These are phyloP conservation scores for Lacerta viridis DNA, from an alignment of 2,797 vertebrate genomes.

Conservation along the genomic window DNA sequence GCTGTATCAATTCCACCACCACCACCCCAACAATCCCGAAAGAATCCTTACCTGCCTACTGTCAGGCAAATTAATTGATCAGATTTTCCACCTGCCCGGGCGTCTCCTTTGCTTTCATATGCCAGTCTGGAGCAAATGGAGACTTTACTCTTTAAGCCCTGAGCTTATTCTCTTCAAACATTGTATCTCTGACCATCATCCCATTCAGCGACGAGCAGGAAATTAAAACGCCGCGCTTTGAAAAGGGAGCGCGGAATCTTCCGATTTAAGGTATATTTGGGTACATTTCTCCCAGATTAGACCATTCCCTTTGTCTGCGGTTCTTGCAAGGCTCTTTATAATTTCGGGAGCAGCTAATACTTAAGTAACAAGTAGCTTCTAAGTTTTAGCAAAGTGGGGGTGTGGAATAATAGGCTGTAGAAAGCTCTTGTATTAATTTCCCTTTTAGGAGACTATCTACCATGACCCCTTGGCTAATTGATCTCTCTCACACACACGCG, in stretches of 20 bases:
- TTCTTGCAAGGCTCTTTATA: constrained; percentile 32
- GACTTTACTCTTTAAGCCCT: constrained; percentile 25
- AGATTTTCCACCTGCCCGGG: constrained; percentile 29
- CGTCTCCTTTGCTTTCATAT: constrained; percentile 34
- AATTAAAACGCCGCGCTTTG: constrained; percentile 56
- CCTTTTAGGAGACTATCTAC: constrained; percentile 67
- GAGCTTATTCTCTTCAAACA: constrained; percentile 5
- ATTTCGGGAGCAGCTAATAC: constrained; percentile 66
- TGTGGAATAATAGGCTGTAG: constrained; percentile 61
- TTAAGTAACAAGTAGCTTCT: constrained; percentile 59
- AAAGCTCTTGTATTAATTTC: constrained; percentile 69
- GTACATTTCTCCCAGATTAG: constrained; percentile 70
- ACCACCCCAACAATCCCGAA: not conserved
- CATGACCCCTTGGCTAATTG: constrained; percentile 77
- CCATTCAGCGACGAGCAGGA: constrained; percentile 57
- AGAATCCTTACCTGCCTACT: not conserved
- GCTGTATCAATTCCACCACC: not conserved
- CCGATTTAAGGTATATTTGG: constrained; percentile 60
- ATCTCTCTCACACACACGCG: constrained; percentile 54
- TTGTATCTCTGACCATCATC: constrained; percentile 22
- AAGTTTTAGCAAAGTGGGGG: constrained; percentile 66
- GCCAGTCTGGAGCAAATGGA: constrained; percentile 34
- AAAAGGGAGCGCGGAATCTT: constrained; percentile 62
- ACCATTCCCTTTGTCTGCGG: constrained; percentile 64
- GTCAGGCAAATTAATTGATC: constrained; percentile 20